Base-by-base conservation (phyloP, 92 coral and sea anemone species). In the Epizoanthus illoricatus region DNA sequence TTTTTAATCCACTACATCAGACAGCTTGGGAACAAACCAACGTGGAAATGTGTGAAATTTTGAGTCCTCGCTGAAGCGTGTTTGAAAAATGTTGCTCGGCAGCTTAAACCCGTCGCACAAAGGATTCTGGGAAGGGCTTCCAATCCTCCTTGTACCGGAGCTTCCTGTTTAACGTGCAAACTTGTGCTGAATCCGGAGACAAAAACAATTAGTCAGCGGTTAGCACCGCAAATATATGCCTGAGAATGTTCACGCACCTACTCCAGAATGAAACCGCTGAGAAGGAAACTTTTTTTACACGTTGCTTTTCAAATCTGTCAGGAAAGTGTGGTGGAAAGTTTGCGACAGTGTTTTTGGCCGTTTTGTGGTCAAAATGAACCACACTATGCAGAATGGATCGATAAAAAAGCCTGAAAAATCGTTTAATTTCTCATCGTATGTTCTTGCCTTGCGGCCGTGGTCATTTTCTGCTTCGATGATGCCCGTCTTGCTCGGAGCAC, bases 371-470 rank as follows among this genome's bases (percentile, higher is more conserved):
- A 75, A 19, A 42, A 62, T 61, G 79, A 67, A 67, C 33, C 49
- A 49, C 57, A 84, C 23, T 4, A 47, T 56, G 19, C 81, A 75
- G 20, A 82, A 65, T 33, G 90, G 86, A 21, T 28, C 70, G 23
- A 70, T 45, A 62, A 71, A 64, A 45, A 79, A 84, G 24, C 65
- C 39, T 2, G 86, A 62, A 52, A 85, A 81, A 75, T 73, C 69
- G 20, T 75, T 90, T 20, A 85, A 90, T 39, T 91, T 90, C 73
- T 89, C 97, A 13, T 83, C 93, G 12, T 96, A 96, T 69, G 84
- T 96, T 57, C 76, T 96, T 45, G 99, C 99, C 9, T 71, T 96
- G 75, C 87, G 99, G 36, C 99, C 99, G 5, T 96, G 99, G 99
- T 96, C 99, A 3, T 96, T 96, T 88, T 93, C 97, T 55, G 90